These are phyloP conservation scores for Prionailurus bengalensis DNA, from an alignment of 2,113 vertebrate genomes.

Conservation along the genomic window DNA sequence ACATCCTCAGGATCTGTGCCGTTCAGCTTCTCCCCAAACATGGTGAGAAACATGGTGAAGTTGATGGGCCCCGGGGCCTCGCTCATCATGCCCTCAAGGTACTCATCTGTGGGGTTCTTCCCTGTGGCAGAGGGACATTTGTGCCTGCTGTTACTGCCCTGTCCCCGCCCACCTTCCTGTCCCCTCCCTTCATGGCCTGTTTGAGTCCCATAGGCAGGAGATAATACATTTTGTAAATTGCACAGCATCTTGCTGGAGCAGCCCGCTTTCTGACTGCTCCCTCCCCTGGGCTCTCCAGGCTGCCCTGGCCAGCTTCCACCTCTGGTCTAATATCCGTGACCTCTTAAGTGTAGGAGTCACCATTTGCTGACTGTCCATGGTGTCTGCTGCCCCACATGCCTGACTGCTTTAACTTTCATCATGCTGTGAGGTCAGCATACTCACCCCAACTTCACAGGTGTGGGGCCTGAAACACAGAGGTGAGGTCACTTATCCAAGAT, in stretches of 20 bases:
- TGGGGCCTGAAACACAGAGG: background rate
- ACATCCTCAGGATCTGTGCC: slow-evolving; percentile 98
- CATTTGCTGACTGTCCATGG: fast-evolving
- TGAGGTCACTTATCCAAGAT: background rate
- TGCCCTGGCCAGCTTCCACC: background rate
- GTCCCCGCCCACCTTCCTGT: background rate
- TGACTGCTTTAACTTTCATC: no score
- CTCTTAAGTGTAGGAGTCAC: fast-evolving
- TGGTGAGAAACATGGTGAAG: slow-evolving; percentile 99
- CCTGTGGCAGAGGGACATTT: slow-evolving; percentile 85
- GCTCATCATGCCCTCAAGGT: slow-evolving; percentile 99
- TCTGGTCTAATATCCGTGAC: background rate
- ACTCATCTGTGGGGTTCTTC: slow-evolving; percentile 98
- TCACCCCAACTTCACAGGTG: background rate
- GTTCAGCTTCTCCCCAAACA: slow-evolving; percentile 99
- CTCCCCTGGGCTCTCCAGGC: background rate
- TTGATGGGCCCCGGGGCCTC: slow-evolving; percentile 99
- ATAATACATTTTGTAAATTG: background rate
- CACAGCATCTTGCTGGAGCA: background rate
- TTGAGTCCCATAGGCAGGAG: background rate
- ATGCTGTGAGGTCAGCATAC: background rate
- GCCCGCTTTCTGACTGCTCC: background rate
- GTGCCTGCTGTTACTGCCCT: background rate
- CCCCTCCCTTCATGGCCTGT: background rate
- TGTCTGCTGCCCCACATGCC: fast-evolving